Evolutionary conservation across 2,113 vertebrate genomes (phyloP), one percentile per base, ranked within the genome.

Genomic region (Polyodon spathula): DNA sequence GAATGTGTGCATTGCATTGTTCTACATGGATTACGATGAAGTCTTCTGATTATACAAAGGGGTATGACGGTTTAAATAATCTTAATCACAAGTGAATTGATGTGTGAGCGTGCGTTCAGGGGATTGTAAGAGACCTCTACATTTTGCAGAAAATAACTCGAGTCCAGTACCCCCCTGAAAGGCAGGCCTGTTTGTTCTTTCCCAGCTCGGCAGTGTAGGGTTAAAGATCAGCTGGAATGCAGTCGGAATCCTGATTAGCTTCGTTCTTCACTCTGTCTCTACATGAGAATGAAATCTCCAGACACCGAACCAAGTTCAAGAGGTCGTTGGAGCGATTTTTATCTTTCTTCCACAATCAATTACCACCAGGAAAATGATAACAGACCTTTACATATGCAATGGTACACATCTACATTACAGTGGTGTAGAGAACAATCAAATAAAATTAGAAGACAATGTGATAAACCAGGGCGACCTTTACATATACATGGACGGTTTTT

Each of bases 201-300:
- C 54, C 37, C 15, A 37, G 17, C 37, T 55, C 59, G 5, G 11
- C 37, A 37, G 10, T 6, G 17, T 37, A 40, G 4, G 27, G 52
- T 42, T 77, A 66, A 69, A 68, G 12, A 51, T 50, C 58, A 71
- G 73, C 61, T 66, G 62, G 72, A 78, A 83, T 82, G 81, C 79
- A 63, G 1, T 63, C 52, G 37, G 85, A 86, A 89, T 88, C 67
- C 75, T 85, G 85, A 89, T 88, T 73, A 88, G n/a, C n/a, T n/a
- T n/a, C n/a, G 83, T 68, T 68, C 58, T 63, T 37, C 56, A 5
- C 10, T 61, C 84, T 86, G 86, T 84, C 43, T 60, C 17, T 50
- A 6, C 16, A n/a, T n/a, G n/a, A n/a, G 11, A 50, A 16, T 12
- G 37, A 50, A 50, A 76, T 84, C 85, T 86, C n/a, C n/a, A 84